phyloP scores from a whole-genome alignment of 2,797 vertebrate genomes.

The Phoeniculus purpureus region DNA sequence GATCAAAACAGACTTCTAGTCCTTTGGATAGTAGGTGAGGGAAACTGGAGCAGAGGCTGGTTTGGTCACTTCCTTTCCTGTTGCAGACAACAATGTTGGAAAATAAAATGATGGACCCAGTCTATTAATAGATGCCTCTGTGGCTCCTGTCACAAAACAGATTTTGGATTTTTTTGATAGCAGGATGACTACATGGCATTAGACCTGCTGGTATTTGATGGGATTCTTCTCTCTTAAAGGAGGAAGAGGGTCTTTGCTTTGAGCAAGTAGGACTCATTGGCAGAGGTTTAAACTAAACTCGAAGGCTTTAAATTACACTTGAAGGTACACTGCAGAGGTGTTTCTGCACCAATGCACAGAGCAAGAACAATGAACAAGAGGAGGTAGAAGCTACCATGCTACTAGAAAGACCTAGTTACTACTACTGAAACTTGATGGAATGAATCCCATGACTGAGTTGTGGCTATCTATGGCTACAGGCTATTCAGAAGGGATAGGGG shows the following conservation, averaged over 20 bases:
- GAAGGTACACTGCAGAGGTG: neutral
- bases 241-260: neutral
- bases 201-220: neutral
- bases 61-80: neutral
- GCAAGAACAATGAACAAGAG: neutral
- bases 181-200: neutral
- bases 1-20: neutral
- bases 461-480: neutral
- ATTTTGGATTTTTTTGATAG: neutral
- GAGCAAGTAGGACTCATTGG: neutral
- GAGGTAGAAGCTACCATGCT: too few relatives aligned
- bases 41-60: neutral
- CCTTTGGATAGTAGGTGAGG: neutral
- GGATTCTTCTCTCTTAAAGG: neutral
- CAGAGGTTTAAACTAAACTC: neutral
- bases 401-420: neutral
- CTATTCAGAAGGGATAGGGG: neutral
- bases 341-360: neutral
- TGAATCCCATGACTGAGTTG: neutral
- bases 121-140: neutral
- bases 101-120: neutral
- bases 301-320: neutral
- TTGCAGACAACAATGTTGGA: accelerated
- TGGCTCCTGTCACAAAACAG: neutral
- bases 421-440: neutral